Evolutionary conservation across 2,113 vertebrate species (phyloP).

Genomic region (Plecotus auritus): DNA sequence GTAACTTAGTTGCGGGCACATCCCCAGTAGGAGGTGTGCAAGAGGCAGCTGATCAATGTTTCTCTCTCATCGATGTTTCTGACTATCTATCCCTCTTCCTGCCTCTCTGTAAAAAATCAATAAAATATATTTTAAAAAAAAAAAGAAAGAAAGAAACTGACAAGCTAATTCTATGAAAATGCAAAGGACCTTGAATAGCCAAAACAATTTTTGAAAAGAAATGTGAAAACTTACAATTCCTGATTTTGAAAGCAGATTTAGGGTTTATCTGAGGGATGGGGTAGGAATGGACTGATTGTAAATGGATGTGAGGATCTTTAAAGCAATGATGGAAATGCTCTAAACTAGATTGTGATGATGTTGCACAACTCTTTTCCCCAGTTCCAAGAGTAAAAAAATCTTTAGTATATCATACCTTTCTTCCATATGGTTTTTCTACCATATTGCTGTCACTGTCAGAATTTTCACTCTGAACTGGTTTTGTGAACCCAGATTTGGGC

Average conservation of each 20-base stretch:
- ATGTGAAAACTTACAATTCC: neutral
- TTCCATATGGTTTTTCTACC: slow-evolving; percentile 96
- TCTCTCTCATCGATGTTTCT: no score
- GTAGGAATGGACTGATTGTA: neutral
- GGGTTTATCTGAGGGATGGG: neutral
- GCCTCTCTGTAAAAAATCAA: no score
- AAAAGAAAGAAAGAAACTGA: neutral
- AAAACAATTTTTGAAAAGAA: neutral
- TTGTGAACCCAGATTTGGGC: slow-evolving; percentile 95
- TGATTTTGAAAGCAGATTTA: slow-evolving; percentile 26
- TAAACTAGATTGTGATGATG: neutral
- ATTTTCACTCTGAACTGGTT: slow-evolving; percentile 86
- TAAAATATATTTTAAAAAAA: no score
- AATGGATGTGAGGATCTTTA: neutral
- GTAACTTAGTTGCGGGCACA: no score
- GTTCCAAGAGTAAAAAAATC: neutral
- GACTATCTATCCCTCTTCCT: no score
- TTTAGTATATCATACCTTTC: slow-evolving; percentile 86
- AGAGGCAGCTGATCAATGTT: no score
- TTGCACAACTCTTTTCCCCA: neutral
- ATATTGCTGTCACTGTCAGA: slow-evolving; percentile 96
- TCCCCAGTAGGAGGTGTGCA: no score
- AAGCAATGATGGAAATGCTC: neutral
- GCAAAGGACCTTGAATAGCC: neutral
- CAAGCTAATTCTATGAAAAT: neutral